A percentile compares a stretch with the other conserved stretches of the same genome.
phyloP scores from a whole-genome alignment of 2,888 invertebrate species.

The Leucophenga maculata region DNA sequence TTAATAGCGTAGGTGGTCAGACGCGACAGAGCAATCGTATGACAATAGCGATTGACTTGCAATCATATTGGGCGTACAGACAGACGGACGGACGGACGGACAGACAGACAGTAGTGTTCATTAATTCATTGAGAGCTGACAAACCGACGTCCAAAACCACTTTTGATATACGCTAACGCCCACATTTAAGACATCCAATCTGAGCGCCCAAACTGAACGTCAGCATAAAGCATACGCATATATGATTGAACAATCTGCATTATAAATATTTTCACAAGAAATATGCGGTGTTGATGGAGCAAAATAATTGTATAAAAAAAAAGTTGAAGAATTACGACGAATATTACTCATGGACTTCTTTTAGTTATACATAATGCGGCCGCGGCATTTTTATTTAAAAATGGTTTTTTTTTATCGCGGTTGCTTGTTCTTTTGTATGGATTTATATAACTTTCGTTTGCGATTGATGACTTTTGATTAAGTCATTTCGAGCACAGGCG shows the following conservation, averaged over 20 bases:
- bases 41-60: slow-evolving; percentile 15
- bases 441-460: slow-evolving; percentile 13
- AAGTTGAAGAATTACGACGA: neutral
- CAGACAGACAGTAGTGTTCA: neutral
- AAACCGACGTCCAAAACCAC: neutral
- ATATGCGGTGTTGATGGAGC: neutral
- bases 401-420: neutral
- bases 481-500: slow-evolving; percentile 6
- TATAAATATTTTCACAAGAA: neutral
- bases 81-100: slow-evolving; percentile 1
- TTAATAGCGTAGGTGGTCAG: neutral
- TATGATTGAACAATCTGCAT: slow-evolving; percentile 23
- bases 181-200: slow-evolving; percentile 1
- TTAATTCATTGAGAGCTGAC: neutral
- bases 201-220: neutral
- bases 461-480: slow-evolving; percentile 24
- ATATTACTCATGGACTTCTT: slow-evolving; percentile 4
- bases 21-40: neutral
- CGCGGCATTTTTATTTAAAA: neutral
- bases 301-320: neutral
- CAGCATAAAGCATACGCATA: neutral
- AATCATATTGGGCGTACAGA: neutral
- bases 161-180: neutral
- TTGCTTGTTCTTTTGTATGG: neutral
- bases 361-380: neutral